phyloP scores from a whole-genome alignment of 2,797 vertebrate species.

The Lophotriccus pileatus region DNA sequence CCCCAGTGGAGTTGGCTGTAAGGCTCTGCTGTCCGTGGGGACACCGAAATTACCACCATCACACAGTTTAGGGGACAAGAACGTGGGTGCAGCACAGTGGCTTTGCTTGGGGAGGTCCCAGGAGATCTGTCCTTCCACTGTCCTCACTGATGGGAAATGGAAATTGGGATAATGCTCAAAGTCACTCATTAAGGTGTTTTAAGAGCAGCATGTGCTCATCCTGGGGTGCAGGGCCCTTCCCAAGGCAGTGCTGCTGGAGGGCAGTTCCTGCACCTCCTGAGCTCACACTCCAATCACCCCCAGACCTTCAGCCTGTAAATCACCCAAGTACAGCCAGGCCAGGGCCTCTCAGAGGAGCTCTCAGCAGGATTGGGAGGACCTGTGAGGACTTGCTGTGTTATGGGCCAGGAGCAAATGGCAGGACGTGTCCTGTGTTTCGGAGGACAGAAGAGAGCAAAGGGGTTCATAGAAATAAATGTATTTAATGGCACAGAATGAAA shows the following conservation, averaged over 20 bases:
- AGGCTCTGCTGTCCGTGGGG: neutral
- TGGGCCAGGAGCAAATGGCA: neutral
- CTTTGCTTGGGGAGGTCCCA: neutral
- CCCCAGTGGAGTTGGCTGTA: neutral
- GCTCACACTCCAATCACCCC: too few species aligned
- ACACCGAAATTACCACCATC: fast-evolving
- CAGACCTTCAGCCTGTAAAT: neutral
- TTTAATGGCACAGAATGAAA: neutral
- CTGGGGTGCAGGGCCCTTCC: neutral
- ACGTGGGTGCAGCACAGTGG: neutral
- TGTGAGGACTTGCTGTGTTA: fast-evolving
- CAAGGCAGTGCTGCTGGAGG: neutral
- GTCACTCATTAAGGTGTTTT: neutral
- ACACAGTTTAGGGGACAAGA: fast-evolving
- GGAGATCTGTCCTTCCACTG: neutral
- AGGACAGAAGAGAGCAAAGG: neutral
- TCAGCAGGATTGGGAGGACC: neutral
- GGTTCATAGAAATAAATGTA: neutral
- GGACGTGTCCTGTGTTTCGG: neutral
- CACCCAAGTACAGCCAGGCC: neutral
- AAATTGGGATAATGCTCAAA: neutral
- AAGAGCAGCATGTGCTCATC: fast-evolving
- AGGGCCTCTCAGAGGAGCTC: neutral
- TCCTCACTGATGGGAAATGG: neutral
- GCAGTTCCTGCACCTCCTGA: neutral